These are phyloP conservation scores for Girardinichthys multiradiatus DNA, from an alignment of 2,113 vertebrate species.

Conservation along the genomic window DNA sequence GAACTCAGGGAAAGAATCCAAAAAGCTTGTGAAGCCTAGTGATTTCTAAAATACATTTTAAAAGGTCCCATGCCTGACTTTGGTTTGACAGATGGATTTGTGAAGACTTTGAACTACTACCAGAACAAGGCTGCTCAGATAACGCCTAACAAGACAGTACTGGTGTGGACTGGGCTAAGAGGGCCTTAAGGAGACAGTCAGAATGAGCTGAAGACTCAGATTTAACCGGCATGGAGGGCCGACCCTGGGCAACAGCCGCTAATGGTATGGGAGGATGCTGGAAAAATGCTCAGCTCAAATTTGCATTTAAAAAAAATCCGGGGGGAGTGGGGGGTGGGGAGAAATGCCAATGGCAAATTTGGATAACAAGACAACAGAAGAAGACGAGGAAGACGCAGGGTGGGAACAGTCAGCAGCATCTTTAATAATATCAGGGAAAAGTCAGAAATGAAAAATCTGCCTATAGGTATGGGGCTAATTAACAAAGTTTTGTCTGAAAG, in stretches of 20 bases:
- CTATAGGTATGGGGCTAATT: slow-evolving; percentile 83
- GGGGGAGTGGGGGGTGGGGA: background rate
- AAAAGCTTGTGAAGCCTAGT: slow-evolving; percentile 55
- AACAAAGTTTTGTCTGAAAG: slow-evolving; percentile 80
- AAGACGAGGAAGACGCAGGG: slow-evolving; percentile 57
- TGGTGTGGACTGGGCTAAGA: slow-evolving; percentile 69
- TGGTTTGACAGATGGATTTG: slow-evolving; percentile 75
- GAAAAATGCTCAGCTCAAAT: slow-evolving; percentile 76
- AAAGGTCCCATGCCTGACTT: slow-evolving; percentile 72
- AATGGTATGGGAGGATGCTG: slow-evolving; percentile 77
- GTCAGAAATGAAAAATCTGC: slow-evolving; percentile 76
- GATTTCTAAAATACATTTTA: slow-evolving; percentile 77
- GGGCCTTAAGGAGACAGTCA: slow-evolving; percentile 68
- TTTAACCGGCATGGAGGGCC: slow-evolving; percentile 48
- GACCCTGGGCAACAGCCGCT: slow-evolving; percentile 66
- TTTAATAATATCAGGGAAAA: slow-evolving; percentile 77
- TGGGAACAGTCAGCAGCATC: slow-evolving; percentile 74
- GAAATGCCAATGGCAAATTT: slow-evolving; percentile 72
- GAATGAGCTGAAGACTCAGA: slow-evolving; percentile 41
- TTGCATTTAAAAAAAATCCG: slow-evolving; percentile 71
- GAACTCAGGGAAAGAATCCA: slow-evolving; percentile 21
- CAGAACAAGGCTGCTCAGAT: slow-evolving; percentile 50
- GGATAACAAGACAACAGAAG: slow-evolving; percentile 79
- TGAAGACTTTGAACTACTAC: slow-evolving; percentile 71
- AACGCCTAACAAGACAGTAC: slow-evolving; percentile 51